Evolutionary conservation across 92 coral and sea anemone genomes (phyloP).

Genomic region (Phymanthus crucifer): DNA sequence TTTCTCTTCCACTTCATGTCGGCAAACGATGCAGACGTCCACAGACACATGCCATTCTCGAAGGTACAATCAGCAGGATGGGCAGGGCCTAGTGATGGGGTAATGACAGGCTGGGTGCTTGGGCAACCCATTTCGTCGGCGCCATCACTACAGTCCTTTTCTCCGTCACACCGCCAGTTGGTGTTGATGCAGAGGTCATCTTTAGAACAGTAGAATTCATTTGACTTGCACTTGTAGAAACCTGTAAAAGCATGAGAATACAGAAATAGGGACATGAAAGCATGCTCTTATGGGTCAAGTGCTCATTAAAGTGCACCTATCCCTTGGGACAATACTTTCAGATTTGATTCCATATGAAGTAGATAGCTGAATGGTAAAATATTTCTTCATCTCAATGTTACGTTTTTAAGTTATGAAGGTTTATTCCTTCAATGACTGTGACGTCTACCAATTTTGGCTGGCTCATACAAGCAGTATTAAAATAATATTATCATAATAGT

Average conservation of each 20-base stretch:
- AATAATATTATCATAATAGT: too few relatives aligned
- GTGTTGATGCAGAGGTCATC: slow-evolving; percentile 85
- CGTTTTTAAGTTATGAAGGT: too few relatives aligned
- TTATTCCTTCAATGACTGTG: too few relatives aligned
- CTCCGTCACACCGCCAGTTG: slow-evolving; percentile 88
- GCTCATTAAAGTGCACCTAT: too few relatives aligned
- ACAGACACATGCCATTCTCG: slow-evolving; percentile 60
- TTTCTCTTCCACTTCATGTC: slow-evolving; percentile 72
- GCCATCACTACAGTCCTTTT: slow-evolving; percentile 83
- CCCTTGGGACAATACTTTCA: too few relatives aligned
- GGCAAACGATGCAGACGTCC: slow-evolving; percentile 80
- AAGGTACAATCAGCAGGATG: slow-evolving; percentile 84
- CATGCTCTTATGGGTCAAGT: too few relatives aligned
- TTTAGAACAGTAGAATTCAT: slow-evolving; percentile 72
- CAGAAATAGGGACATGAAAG: not conserved
- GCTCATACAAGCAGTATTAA: too few relatives aligned
- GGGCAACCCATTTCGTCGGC: slow-evolving; percentile 83
- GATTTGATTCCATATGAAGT: too few relatives aligned
- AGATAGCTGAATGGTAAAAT: too few relatives aligned
- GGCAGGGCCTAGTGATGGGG: slow-evolving; percentile 55
- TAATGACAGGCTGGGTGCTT: slow-evolving; percentile 31
- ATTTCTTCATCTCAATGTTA: too few relatives aligned
- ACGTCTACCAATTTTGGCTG: too few relatives aligned
- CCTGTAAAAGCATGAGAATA: slow-evolving; percentile 30
- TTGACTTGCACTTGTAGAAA: slow-evolving; percentile 55